Conservation (phyloP, 2,113 vertebrate genomes). For the Cyanoramphus novaezelandiae region DNA sequence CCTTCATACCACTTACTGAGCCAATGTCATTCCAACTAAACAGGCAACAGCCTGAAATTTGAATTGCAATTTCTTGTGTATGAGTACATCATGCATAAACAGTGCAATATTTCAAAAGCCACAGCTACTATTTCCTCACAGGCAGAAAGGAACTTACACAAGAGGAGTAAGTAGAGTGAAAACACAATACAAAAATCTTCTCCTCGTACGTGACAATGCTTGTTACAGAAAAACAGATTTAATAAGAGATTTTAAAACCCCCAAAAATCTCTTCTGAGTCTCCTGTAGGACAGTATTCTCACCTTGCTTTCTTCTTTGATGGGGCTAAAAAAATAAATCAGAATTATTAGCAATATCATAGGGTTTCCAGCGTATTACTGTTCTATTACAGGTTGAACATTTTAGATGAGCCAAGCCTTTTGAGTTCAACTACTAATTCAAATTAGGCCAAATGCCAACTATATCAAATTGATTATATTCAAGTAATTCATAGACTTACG, state of each 20-base stretch:
- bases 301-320: slow-evolving; percentile 52
- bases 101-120: background rate
- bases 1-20: background rate
- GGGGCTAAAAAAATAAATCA: slow-evolving; percentile 52
- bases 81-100: background rate
- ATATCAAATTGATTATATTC: background rate
- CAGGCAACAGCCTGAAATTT: background rate
- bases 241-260: background rate
- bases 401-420: background rate
- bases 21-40: background rate
- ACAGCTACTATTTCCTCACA: background rate
- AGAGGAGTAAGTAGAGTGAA: background rate
- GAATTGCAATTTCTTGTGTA: background rate
- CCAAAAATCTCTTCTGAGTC: background rate
- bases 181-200: background rate
- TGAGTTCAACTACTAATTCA: background rate
- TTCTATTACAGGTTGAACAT: background rate
- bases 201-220: background rate
- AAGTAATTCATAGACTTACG: slow-evolving; percentile 33
- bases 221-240: background rate
- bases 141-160: background rate
- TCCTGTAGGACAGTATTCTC: background rate
- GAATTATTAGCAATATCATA: slow-evolving; percentile 17
- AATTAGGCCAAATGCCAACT: background rate
- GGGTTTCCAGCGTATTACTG: background rate